Percentiles rank a stretch among this genome's conserved stretches.
Conservation (phyloP, 2,888 invertebrate genomes). For the Acleris sparsana region DNA sequence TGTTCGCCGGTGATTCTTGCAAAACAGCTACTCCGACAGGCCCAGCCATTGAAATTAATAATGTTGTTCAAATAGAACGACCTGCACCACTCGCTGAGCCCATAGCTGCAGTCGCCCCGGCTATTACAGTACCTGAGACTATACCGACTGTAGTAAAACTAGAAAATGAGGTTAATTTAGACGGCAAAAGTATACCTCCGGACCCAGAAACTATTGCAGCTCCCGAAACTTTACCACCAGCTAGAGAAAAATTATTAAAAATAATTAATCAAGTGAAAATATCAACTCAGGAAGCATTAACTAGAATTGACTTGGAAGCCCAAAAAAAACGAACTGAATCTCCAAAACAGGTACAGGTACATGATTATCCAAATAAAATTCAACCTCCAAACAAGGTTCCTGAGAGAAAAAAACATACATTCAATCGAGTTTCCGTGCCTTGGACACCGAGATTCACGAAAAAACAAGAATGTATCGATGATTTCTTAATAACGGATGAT, state of each 20-base stretch:
- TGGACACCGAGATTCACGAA: slow-evolving; percentile 16
- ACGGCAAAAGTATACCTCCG: not conserved
- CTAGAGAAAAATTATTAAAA: slow-evolving; percentile 27
- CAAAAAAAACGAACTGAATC: not conserved
- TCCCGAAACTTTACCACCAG: slow-evolving; percentile 17
- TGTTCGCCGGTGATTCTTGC: slow-evolving; percentile 33
- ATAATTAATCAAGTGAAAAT: slow-evolving; percentile 29
- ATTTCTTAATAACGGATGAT: slow-evolving; percentile 52
- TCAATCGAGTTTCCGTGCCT: slow-evolving; percentile 6
- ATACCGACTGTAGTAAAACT: slow-evolving; percentile 11
- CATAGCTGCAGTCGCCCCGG: not conserved
- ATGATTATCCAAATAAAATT: not conserved
- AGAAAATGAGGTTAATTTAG: not conserved
- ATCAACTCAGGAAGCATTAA: slow-evolving; percentile 26
- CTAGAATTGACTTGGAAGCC: slow-evolving; percentile 14
- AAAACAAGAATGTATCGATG: slow-evolving; percentile 32
- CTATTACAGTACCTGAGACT: not conserved
- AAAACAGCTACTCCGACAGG: not conserved
- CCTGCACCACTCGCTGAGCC: slow-evolving; percentile 1
- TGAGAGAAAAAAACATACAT: not conserved
- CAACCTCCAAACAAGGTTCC: too few species aligned
- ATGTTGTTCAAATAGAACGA: not conserved
- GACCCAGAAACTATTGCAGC: not conserved
- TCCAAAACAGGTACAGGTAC: slow-evolving; percentile 3
- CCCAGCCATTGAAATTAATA: not conserved